Evolutionary conservation across 2,888 invertebrate species (phyloP), one percentile per base, ranked within the genome.

Genomic region (Adineta ricciae): DNA sequence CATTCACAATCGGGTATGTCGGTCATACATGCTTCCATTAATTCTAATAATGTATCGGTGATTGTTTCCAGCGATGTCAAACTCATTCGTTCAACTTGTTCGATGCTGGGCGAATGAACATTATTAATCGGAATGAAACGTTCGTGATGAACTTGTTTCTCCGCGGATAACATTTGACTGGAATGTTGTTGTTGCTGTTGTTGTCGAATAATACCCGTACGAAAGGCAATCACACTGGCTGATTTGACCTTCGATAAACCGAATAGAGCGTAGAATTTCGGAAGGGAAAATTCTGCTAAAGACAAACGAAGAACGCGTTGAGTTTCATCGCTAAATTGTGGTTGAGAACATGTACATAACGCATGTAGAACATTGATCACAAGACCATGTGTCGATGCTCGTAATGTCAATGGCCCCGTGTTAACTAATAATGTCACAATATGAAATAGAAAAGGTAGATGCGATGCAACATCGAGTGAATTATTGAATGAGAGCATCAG

Each of bases 401-500:
- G 92, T 94, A 98, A 95, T 85, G 96, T 96, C 56, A 97, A 92
- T 0, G 96, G 95, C 5, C 98, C 98, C 0, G 95, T 95, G 90
- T 96, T 96, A 56, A 97, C 97, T 87, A 98, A 93, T 91, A 97
- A 94, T 49, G 97, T 96, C 21, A 97, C 96, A 83, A 96, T 95
- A 91, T 98, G 98, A 92, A 98, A 97, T 87, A 98, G 92, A 92
- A 96, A 96, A 0, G 98, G 97, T 88, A 98, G 92, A 91, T 98
- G 97, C 64, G 95, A 94, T 8, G 95, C 96, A 88, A 98, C 91
- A 92, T 97, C 97, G 88, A 98, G 92, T 89, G 96, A 97, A 92
- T 98, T 98, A 92, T 98, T 98, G 92, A 98, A 98, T 2, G 97
- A 97, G 87, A 98, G 92, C 97, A 98, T 97, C 86, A 98, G 93